These are phyloP conservation scores for Antitype chi DNA, from an alignment of 2,888 invertebrate genomes.

Conservation along the genomic window DNA sequence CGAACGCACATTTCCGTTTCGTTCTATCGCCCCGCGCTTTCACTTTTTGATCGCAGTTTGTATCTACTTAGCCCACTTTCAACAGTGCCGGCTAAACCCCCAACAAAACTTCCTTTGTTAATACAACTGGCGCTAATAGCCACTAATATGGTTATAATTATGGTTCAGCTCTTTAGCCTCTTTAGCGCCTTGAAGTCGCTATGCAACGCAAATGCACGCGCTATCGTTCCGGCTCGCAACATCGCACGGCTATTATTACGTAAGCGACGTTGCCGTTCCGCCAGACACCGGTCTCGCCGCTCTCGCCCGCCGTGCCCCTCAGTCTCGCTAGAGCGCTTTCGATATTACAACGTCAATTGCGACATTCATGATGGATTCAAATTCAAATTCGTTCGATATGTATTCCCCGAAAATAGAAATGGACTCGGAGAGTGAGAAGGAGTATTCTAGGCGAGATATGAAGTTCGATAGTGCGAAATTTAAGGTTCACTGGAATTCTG, in stretches of 20 bases:
- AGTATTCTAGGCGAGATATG: conserved; percentile 57
- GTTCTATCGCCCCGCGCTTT: conserved; percentile 53
- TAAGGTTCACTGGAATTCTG: conserved; percentile 78
- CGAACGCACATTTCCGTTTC: conserved; percentile 36
- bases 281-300: conserved; percentile 83
- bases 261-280: conserved; percentile 82
- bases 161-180: conserved; percentile 73
- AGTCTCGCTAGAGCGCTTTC: conserved; percentile 88
- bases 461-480: conserved; percentile 46
- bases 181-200: conserved; percentile 77
- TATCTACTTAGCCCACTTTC: conserved; percentile 65
- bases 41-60: conserved; percentile 59
- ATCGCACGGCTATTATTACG: conserved; percentile 69
- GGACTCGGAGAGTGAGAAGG: conserved; percentile 77
- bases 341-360: conserved; percentile 76
- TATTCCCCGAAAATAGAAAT: conserved; percentile 82
- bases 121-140: conserved; percentile 74
- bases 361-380: conserved; percentile 80
- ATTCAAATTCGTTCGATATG: conserved; percentile 80
- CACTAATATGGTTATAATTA: conserved; percentile 79
- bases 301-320: conserved; percentile 77
- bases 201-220: conserved; percentile 68
- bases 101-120: conserved; percentile 75
- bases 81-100: conserved; percentile 46
- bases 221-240: conserved; percentile 71